phyloP scores from a whole-genome alignment of 2,888 invertebrate genomes.

The Unio pictorum region DNA sequence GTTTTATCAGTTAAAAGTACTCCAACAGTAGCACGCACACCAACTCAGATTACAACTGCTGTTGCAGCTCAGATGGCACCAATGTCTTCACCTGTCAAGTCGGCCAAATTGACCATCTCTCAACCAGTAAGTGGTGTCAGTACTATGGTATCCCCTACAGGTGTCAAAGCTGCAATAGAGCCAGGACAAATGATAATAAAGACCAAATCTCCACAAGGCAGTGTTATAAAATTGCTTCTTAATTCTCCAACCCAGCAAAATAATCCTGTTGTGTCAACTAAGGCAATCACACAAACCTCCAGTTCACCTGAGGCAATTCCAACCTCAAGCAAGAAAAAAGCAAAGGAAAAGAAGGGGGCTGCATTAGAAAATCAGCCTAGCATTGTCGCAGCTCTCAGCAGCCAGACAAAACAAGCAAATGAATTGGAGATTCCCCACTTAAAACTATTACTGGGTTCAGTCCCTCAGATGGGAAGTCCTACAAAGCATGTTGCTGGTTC shows the following conservation, averaged over 20 bases:
- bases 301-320: conserved; percentile 8
- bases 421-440: not conserved
- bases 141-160: too few relatives aligned
- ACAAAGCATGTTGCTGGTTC: too few relatives aligned
- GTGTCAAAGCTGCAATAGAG: too few relatives aligned
- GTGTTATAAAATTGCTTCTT: conserved; percentile 62
- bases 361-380: not conserved
- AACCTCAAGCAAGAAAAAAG: conserved; percentile 22
- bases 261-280: conserved; percentile 43
- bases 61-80: too few relatives aligned
- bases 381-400: not conserved
- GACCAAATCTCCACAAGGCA: conserved; percentile 22
- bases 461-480: too few relatives aligned
- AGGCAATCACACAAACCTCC: conserved; percentile 30
- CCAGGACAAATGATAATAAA: too few relatives aligned
- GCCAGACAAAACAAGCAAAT: not conserved
- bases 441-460: too few relatives aligned
- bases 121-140: too few relatives aligned
- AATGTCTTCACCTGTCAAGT: too few relatives aligned
- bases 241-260: conserved; percentile 56
- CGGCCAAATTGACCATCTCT: too few relatives aligned
- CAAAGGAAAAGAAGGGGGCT: conserved; percentile 15
- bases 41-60: too few relatives aligned
- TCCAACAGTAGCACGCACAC: too few relatives aligned
- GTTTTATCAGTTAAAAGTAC: not conserved